Base-by-base conservation (phyloP, 2,888 invertebrate genomes). In the Epiperipatus broadwayi region DNA sequence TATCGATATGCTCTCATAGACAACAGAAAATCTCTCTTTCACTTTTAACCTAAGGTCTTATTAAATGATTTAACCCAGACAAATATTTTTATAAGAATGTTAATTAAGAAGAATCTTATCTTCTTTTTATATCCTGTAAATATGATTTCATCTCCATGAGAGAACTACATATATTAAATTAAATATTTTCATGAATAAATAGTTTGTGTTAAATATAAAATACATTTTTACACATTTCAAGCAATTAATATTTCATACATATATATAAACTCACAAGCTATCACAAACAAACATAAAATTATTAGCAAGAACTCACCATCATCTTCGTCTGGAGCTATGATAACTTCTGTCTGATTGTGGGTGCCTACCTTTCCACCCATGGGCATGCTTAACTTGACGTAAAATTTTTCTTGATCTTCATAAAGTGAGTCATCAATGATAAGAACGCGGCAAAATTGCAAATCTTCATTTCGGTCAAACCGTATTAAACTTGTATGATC, bases 341-440 rank as follows among this genome's bases (percentile, higher is more conserved):
- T 43, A 33, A 59, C 48, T 20, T 35, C 44, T 3, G 53, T 49
- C 19, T 46, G 33, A 33, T 49, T 49, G 20, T 41, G 41, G 4
- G 43, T 37, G 19, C 54, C 56, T 3, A 56, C 44, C 32, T 46
- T 41, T 5, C 58, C 58, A 32, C 58, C 58, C 47, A 54, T 47
- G 20, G 54, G 50, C 16, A 49, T 46, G 15, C 48, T 43, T 34
- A 59, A 48, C 19, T 48, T 40, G 10, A 58, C 53, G 5, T 44
- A 39, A 45, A 59, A 57, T 10, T 32, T 43, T 43, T 59, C 58
- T 27, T 53, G 53, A 27, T 49, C 49, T 46, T 59, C 59, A 40
- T 46, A 52, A 18, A 58, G 48, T n/a, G 56, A 52, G 46, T 59
- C 59, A 36, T 58, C 58, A 36, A 58, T 55, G 44, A 59, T 49